Conservation (phyloP, 2,797 vertebrate species). For the Carapus acus region DNA sequence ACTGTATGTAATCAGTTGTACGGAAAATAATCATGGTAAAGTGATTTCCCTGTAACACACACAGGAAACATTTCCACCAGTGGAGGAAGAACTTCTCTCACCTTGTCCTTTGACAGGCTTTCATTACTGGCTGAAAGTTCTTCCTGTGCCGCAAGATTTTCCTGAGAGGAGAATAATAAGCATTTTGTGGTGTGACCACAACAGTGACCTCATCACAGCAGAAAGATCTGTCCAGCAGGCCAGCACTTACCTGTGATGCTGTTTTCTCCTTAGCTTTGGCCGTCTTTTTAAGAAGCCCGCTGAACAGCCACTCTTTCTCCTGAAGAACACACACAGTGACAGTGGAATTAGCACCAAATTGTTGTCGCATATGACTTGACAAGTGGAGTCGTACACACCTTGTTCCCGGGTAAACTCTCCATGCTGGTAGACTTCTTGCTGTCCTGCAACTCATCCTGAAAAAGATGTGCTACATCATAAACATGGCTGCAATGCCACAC, state of each 20-base stretch:
- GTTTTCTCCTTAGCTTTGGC: constrained; percentile 37
- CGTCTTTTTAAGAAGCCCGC: constrained; percentile 51
- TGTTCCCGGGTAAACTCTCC: constrained; percentile 45
- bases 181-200: background rate
- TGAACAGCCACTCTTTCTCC: constrained; percentile 52
- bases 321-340: constrained; percentile 11
- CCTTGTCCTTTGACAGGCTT: constrained; percentile 50
- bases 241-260: no score
- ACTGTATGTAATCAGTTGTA: no score
- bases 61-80: no score
- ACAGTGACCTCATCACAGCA: no score
- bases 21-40: no score
- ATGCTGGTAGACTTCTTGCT: constrained; percentile 39
- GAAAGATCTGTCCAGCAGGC: no score
- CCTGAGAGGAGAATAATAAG: constrained; percentile 19
- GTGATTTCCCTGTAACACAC: constrained; percentile 38
- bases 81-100: no score
- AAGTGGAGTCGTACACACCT: constrained; percentile 43
- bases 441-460: constrained; percentile 26
- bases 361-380: background rate
- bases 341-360: background rate
- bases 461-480: constrained; percentile 5
- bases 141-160: constrained; percentile 20
- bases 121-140: constrained; percentile 46
- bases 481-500: no score